Evolutionary conservation across 2,113 vertebrate species (phyloP), one percentile per base, ranked within the genome.

Genomic region (Larimichthys polyactis): DNA sequence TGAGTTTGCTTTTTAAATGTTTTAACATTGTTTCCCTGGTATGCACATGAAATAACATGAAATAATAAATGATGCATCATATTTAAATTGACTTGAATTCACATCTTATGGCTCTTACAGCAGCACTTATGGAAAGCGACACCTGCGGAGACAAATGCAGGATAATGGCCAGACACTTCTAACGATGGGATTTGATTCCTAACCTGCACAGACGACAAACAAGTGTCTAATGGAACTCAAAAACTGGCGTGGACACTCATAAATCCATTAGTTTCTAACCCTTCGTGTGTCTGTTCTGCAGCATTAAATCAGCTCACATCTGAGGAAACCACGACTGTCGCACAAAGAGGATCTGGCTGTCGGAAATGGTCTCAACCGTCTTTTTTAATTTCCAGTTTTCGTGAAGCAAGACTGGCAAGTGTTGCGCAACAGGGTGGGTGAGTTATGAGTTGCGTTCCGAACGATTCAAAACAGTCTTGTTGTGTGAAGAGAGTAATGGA

Each of bases 121-220:
- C 24, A 24, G 24, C 24, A 24, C 71, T 70, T 82, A 58, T 66
- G 75, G 4, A 49, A 59, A 63, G 77, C 36, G 70, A 80, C 84
- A 83, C 63, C 54, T 77, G 48, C 24, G 44, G 43, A 71, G 68
- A 83, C 17, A 71, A 70, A 79, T 17, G 63, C 19, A 44, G 62
- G 14, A n/a, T 46, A 64, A 72, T 46, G 5, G 6, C 49, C n/a
- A 2, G n/a, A n/a, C 78, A 69, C 20, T 71, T 51, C 60, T 74
- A 73, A 85, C 68, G 67, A 83, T 24, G 66, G n/a, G 19, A 44
- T 81, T 80, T 74, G 66, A 46, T 36, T 70, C 67, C 15, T 75
- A 75, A 71, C 59, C n/a, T 24, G 52, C 32, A 43, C 69, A 77
- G 20, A 36, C 32, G 11, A 58, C 44, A 70, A 67, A 24, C 11